Percentiles rank a stretch among this genome's conserved stretches.
Evolutionary conservation across 1,140 invertebrate genomes (phyloP).

Genomic region (Riptortus pedestris): DNA sequence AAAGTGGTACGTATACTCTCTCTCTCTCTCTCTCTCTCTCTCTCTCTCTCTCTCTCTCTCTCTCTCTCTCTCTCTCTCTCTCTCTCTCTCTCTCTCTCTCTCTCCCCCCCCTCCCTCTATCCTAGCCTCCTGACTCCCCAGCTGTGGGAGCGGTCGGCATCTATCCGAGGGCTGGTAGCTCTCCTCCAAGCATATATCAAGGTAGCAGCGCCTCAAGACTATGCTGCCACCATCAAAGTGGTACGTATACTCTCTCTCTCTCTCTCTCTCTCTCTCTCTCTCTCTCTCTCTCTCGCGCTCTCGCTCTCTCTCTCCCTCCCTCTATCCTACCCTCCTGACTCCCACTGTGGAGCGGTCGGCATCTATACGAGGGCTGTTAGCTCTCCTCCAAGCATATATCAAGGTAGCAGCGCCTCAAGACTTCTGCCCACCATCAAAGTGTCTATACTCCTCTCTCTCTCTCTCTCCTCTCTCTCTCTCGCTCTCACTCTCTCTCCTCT

Average conservation of each 20-base stretch:
- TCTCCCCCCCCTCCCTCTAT: too few species aligned
- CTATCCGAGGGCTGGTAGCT: not conserved
- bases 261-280: too few species aligned
- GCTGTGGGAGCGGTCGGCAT: constrained; percentile 53
- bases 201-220: not conserved
- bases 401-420: not conserved
- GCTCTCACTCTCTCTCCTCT: too few species aligned
- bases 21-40: too few species aligned
- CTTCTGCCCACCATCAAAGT: not conserved
- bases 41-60: too few species aligned
- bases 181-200: constrained; percentile 47
- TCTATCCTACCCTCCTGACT: constrained; percentile 76
- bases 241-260: too few species aligned
- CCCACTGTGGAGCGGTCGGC: constrained; percentile 61
- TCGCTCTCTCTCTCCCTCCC: too few species aligned
- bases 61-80: too few species aligned
- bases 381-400: constrained; percentile 47
- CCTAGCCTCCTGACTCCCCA: constrained; percentile 75
- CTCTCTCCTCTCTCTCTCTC: too few species aligned
- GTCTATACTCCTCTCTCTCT: too few species aligned
- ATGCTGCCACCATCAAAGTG: not conserved
- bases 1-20: constrained; percentile 3
- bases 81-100: too few species aligned
- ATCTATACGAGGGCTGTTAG: not conserved
- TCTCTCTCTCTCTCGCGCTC: too few species aligned